Evolutionary conservation across 2,888 invertebrate genomes (phyloP), one percentile per base, ranked within the genome.

Genomic region (Gandaritis pyraliata): DNA sequence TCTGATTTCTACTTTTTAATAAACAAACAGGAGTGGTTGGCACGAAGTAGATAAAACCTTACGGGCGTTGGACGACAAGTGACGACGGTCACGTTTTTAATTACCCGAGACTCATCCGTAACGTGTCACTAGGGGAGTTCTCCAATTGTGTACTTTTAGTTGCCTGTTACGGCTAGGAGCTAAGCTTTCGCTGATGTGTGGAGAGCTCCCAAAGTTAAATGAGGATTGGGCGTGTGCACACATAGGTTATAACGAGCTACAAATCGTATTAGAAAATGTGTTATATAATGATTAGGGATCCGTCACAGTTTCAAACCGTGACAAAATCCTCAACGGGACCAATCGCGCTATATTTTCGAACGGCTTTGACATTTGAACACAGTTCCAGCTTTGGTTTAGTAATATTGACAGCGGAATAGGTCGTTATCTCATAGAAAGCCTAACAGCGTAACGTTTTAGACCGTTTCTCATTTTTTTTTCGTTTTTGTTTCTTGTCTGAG

Each of bases 71-170:
- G 82, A 73, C 81, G 88, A 88, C 90, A 90, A 88, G 83, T 91
- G 90, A 92, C 88, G 89, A 90, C 90, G 91, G 90, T 91, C 90
- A 87, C 87, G 89, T 89, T 90, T 92, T 91, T 92, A 92, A 92
- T 92, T 90, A 92, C 88, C 82, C 80, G 72, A 73, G 81, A 72
- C 82, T 87, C 86, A 85, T 88, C 86, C 83, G 86, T 87, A 83
- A 86, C 85, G 84, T 81, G 86, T 86, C 85, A 82, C 81, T 75
- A 74, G 76, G 72, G 78, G 80, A 75, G 76, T 80, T 78, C 72
- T 73, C 69, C 67, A 65, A 74, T 73, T 75, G 75, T 76, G 76
- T 80, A 80, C 78, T 80, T 76, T 68, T 69, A 70, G 70, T 70
- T 70, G 61, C 49, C 58, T 56, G 57, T 58, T 59, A 61, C 45